Base-by-base conservation (phyloP, 2,888 invertebrate species). In the Oxytorus armatus region DNA sequence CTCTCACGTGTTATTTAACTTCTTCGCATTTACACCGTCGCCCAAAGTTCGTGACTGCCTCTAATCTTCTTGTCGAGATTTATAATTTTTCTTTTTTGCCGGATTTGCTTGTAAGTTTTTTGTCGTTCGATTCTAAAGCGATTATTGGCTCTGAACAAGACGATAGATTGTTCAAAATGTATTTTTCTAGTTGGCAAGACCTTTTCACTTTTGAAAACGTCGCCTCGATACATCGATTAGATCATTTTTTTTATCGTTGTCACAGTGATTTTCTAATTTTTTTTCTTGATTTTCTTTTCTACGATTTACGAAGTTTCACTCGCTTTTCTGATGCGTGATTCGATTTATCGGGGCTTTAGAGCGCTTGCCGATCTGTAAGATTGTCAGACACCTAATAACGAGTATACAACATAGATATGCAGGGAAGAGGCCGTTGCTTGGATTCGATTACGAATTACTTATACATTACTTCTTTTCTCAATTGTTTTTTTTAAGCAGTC, bases 361-460 rank as follows among this genome's bases (percentile, higher is more conserved):
- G 63, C 29, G n/a, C 57, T 61, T 36, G 42, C 65, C 55, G 14
- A 68, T 42, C 70, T 63, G 39, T 70, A n/a, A 75, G 87, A 88
- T 88, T 88, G 85, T 87, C 88, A 77, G 81, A 85, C 78, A 87
- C 83, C 83, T 85, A 86, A 73, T 79, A 86, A 77, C 86, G 85
- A 83, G 73, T 84, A 78, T 86, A 86, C 85, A 84, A 87, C 87
- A 88, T 76, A 86, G 87, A 89, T 89, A 88, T 88, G 85, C 86
- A 85, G 86, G 86, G 86, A 88, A 87, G 86, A 88, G 86, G 81
- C 82, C 83, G 82, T 87, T 88, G 86, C 86, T 85, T 77, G 78
- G 83, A 84, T 82, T 81, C 42, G 53, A 76, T 69, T 33, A 73
- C 69, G 53, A 66, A 66, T 78, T 66, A 23, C 57, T 75, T 72